Percentiles rank a stretch among this genome's conserved stretches.
These are phyloP conservation scores for Sebastes steindachneri DNA, from an alignment of 2,797 vertebrate genomes.

Conservation along the genomic window DNA sequence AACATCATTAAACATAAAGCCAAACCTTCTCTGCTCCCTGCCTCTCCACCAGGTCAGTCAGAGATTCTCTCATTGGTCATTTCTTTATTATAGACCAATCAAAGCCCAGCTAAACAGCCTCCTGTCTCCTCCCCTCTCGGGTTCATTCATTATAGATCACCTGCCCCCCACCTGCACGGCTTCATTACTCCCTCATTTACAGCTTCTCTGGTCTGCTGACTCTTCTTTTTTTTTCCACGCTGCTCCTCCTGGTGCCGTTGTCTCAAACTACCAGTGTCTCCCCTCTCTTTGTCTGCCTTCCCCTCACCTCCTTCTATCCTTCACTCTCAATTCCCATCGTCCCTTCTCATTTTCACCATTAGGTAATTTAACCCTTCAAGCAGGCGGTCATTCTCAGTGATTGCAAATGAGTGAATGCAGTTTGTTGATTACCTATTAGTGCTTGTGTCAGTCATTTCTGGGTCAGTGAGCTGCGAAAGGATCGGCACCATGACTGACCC, in stretches of 20 bases:
- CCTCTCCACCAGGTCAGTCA: constrained; percentile 31
- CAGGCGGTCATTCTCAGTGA: constrained; percentile 29
- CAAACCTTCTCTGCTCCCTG: constrained; percentile 6
- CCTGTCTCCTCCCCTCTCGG: constrained; percentile 40
- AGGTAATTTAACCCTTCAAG: constrained; percentile 56
- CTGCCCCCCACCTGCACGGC: constrained; percentile 72
- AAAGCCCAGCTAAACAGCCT: constrained; percentile 37
- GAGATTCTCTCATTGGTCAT: constrained; percentile 29
- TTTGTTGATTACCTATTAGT: constrained; percentile 75
- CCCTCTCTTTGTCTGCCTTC: constrained; percentile 51
- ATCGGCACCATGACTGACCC: constrained; percentile 44
- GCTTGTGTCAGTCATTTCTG: constrained; percentile 75
- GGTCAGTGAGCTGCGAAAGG: constrained; percentile 68
- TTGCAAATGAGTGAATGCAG: constrained; percentile 60
- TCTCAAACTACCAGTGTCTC: constrained; percentile 47
- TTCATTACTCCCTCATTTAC: constrained; percentile 82
- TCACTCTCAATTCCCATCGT: not conserved
- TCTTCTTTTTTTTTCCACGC: constrained; percentile 58
- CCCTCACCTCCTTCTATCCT: constrained; percentile 3
- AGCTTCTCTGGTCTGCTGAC: constrained; percentile 73
- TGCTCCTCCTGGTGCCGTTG: constrained; percentile 43
- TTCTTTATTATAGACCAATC: constrained; percentile 53
- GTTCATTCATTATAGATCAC: constrained; percentile 83
- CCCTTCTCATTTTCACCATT: constrained; percentile 48
- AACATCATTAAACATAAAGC: constrained; percentile 51